Conservation (phyloP, 1,140 invertebrate genomes). For the Watersipora subatra region DNA sequence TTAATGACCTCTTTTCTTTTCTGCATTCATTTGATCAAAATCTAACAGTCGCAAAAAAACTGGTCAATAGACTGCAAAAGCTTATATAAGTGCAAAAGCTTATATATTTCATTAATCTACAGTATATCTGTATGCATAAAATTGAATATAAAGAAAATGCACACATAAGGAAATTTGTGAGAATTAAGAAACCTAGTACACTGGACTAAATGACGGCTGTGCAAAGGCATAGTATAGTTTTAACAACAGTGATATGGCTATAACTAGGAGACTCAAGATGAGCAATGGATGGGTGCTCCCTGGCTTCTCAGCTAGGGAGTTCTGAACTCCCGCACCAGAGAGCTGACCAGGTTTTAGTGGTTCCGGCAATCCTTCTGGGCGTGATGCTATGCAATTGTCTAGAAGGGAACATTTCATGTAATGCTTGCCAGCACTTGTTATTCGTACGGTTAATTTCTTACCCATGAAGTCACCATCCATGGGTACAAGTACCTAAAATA, state of each 20-base stretch:
- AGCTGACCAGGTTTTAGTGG: constrained; percentile 29
- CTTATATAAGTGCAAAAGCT: too few species aligned
- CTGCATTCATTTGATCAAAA: too few species aligned
- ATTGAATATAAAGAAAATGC: too few species aligned
- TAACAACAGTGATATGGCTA: neutral
- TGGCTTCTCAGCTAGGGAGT: neutral
- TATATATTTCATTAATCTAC: too few species aligned
- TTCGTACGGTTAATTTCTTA: constrained; percentile 63
- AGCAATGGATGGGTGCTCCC: neutral
- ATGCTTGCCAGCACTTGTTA: constrained; percentile 64
- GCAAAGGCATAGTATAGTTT: too few species aligned
- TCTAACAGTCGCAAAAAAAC: too few species aligned
- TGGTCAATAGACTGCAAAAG: too few species aligned
- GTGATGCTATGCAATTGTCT: constrained; percentile 9
- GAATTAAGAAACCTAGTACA: too few species aligned
- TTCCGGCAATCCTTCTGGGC: constrained; percentile 22
- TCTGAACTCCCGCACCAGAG: constrained; percentile 17
- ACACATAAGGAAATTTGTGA: too few species aligned
- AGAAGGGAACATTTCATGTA: constrained; percentile 61
- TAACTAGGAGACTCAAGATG: neutral
- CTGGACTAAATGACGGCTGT: too few species aligned
- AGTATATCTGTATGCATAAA: too few species aligned
- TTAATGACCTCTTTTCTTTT: too few species aligned
- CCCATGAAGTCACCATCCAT: constrained; percentile 64
- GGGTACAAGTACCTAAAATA: constrained; percentile 55